Evolutionary conservation across 1,140 invertebrate genomes (phyloP), one percentile per base, ranked within the genome.

Genomic region (Rhynchophorus ferrugineus): DNA sequence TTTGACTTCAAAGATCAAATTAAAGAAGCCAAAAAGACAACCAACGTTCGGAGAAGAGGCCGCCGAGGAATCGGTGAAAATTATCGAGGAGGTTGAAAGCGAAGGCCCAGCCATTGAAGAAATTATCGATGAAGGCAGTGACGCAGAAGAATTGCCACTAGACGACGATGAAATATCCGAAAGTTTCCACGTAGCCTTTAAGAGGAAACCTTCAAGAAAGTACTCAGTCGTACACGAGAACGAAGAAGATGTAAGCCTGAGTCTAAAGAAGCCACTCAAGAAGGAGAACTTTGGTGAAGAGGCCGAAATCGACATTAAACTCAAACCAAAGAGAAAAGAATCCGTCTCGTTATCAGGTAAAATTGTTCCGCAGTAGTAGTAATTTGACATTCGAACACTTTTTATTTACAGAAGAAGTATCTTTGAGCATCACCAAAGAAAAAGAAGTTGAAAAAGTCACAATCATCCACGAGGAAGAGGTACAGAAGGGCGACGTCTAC

Each of bases 1-100:
- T 3, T 84, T 90, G 79, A 82, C 84, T 8, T 84, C 85, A 49
- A 89, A 86, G 71, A 80, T 89, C 2, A 85, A 84, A 71, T 55
- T 89, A n/a, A 88, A 78, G 56, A 70, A 82, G 60, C 83, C 82
- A 33, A 81, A 78, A 65, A 43, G 49, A 17, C 75, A 74, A 49
- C 77, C 78, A 47, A 86, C 84, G 5, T 87, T 80, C 68, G 78
- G 73, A 6, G 84, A 88, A 71, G 85, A 85, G 70, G 72, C 78
- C 14, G 78, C 79, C 29, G 82, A 87, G 75, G 77, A 82, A 49
- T 82, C 80, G 2, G 83, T 87, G 17, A 78, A 78, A 66, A 81
- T 87, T 50, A 76, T 80, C 47, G 73, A 83, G 70, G 81, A 85
- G 69, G 73, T 79, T 53, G 82, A 85, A 54, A 77, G 77, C 44